Conservation (phyloP, 2,797 vertebrate genomes). For the Enteromius radiatus region DNA sequence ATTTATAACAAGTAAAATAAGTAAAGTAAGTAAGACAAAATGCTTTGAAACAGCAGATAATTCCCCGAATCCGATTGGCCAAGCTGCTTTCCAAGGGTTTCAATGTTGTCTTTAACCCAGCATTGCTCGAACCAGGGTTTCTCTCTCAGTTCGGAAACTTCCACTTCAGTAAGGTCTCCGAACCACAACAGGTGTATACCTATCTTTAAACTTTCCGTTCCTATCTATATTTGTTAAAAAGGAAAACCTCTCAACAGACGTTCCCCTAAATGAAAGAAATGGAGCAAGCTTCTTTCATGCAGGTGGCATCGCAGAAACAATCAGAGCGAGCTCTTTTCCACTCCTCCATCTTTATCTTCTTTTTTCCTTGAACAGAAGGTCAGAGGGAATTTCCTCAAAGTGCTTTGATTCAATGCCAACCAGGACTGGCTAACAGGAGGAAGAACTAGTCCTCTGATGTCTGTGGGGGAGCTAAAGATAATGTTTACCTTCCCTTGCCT, state of each 20-base stretch:
- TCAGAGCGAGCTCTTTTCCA: conserved; percentile 17
- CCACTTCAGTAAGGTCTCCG: not conserved
- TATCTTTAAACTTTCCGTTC: conserved; percentile 28
- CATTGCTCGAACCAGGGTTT: not conserved
- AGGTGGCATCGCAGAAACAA: conserved; percentile 68
- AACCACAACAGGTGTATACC: conserved; percentile 42
- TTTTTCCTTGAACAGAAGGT: conserved; percentile 43
- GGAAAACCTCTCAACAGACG: conserved; percentile 69
- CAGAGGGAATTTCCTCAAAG: conserved; percentile 61
- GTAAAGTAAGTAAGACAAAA: not conserved
- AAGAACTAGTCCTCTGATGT: conserved; percentile 46
- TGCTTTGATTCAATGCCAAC: conserved; percentile 67
- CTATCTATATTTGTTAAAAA: conserved; percentile 54
- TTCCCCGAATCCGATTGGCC: not conserved
- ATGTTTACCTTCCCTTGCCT: conserved; percentile 59
- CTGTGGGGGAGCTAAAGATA: conserved; percentile 49
- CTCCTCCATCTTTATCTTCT: conserved; percentile 55
- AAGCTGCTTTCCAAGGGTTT: not conserved
- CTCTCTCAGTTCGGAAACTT: not conserved
- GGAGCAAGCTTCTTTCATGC: conserved; percentile 66
- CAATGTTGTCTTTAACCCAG: not conserved
- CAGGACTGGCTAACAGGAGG: conserved; percentile 53
- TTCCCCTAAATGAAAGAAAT: conserved; percentile 66
- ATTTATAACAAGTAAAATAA: conserved; percentile 13
- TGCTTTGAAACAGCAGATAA: not conserved